Conservation (phyloP, 2,113 vertebrate genomes). For the Sclerurus mexicanus region DNA sequence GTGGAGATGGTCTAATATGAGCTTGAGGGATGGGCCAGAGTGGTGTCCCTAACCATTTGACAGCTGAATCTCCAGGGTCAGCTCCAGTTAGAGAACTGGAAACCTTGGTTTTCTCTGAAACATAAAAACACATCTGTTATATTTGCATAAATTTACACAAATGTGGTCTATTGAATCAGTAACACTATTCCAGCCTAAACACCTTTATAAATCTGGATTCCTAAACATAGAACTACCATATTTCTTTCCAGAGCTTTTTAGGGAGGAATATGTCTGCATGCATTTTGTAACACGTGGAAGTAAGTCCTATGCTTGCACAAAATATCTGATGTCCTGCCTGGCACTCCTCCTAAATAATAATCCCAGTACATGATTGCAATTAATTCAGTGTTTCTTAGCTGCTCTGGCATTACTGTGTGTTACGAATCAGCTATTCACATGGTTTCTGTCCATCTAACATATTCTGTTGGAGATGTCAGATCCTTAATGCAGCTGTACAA, state of each 20-base stretch:
- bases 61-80: neutral
- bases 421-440: neutral
- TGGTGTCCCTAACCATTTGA: neutral
- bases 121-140: neutral
- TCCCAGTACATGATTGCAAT: accelerated
- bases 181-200: neutral
- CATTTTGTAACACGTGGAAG: neutral
- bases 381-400: neutral
- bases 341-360: neutral
- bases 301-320: neutral
- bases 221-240: neutral
- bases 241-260: neutral
- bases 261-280: neutral
- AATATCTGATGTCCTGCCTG: neutral
- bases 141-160: neutral
- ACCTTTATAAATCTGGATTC: neutral
- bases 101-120: neutral
- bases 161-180: neutral
- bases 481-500: neutral
- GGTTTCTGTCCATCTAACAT: neutral
- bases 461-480: neutral
- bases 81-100: neutral
- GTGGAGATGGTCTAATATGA: neutral
- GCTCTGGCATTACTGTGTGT: neutral
- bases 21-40: neutral